phyloP scores from a whole-genome alignment of 2,113 vertebrate genomes.

The Perca schrenkii region DNA sequence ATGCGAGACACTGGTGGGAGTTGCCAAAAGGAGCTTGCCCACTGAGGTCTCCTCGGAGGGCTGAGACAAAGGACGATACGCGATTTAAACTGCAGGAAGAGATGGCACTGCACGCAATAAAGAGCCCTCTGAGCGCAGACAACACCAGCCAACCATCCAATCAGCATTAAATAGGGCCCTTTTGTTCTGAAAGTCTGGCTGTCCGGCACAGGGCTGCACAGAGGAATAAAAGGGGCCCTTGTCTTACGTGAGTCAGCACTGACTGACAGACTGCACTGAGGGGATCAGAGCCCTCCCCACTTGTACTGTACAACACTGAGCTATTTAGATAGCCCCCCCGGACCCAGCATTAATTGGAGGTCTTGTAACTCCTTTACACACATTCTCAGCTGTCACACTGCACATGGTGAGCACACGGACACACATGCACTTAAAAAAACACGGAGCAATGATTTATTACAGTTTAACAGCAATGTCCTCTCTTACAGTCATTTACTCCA shows the following conservation, averaged over 20 bases:
- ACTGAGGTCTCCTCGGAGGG: conserved; percentile 33
- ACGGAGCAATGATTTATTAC: conserved; percentile 39
- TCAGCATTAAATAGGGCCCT: conserved; percentile 59
- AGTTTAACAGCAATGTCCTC: conserved; percentile 19
- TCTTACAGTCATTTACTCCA: conserved; percentile 14
- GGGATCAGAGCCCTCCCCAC: conserved; percentile 56
- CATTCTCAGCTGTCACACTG: conserved; percentile 37
- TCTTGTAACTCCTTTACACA: conserved; percentile 36
- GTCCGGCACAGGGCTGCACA: conserved; percentile 63
- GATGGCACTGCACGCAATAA: conserved; percentile 58
- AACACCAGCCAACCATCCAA: conserved; percentile 57
- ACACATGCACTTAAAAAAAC: conserved; percentile 21
- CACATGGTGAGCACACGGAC: conserved; percentile 4
- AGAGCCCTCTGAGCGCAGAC: conserved; percentile 54
- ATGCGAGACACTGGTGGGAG: conserved; percentile 21
- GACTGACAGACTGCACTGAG: conserved; percentile 63
- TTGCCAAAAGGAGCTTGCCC: conserved; percentile 44
- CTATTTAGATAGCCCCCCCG: conserved; percentile 55
- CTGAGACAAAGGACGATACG: conserved; percentile 42
- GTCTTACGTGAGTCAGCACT: conserved; percentile 67
- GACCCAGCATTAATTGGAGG: conserved; percentile 62
- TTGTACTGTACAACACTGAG: conserved; percentile 69
- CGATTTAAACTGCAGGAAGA: conserved; percentile 47
- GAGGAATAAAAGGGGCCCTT: conserved; percentile 71
- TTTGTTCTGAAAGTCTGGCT: conserved; percentile 65